Conservation (phyloP, 2,113 vertebrate species). For the Chionodraco myersi region DNA sequence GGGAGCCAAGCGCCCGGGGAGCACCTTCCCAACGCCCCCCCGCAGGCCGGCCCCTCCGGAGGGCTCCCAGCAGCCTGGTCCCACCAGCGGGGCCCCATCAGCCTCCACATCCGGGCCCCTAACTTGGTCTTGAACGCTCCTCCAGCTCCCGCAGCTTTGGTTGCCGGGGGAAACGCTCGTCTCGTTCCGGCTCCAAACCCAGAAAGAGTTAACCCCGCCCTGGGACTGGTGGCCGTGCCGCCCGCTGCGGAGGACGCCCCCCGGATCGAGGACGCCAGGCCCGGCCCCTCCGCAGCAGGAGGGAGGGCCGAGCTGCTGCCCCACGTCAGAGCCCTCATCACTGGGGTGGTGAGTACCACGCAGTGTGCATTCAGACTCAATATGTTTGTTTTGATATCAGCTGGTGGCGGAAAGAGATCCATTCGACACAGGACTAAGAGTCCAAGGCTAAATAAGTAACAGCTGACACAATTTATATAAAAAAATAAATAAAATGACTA, state of each 20-base stretch:
- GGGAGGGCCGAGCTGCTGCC: conserved; percentile 51
- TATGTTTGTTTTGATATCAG: too few relatives aligned
- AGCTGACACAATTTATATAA: too few relatives aligned
- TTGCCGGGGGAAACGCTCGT: conserved; percentile 38
- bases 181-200: conserved; percentile 37
- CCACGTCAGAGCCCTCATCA: conserved; percentile 67
- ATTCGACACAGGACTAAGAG: too few relatives aligned
- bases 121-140: conserved; percentile 30
- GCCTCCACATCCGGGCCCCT: conserved; percentile 21
- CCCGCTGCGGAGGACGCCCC: conserved; percentile 65
- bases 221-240: conserved; percentile 31
- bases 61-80: not conserved
- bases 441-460: too few relatives aligned
- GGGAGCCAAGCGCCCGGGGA: conserved; percentile 69
- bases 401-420: too few relatives aligned
- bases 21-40: conserved; percentile 41
- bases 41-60: conserved; percentile 22
- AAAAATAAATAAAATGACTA: too few relatives aligned
- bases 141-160: conserved; percentile 19
- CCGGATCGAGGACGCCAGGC: conserved; percentile 76
- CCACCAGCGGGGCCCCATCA: not conserved
- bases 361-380: too few relatives aligned
- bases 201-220: conserved; percentile 38
- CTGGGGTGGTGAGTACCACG: conserved; percentile 79
- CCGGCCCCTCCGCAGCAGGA: conserved; percentile 79